phyloP scores from a whole-genome alignment of 2,888 invertebrate species.

The Branchellion lobata region DNA sequence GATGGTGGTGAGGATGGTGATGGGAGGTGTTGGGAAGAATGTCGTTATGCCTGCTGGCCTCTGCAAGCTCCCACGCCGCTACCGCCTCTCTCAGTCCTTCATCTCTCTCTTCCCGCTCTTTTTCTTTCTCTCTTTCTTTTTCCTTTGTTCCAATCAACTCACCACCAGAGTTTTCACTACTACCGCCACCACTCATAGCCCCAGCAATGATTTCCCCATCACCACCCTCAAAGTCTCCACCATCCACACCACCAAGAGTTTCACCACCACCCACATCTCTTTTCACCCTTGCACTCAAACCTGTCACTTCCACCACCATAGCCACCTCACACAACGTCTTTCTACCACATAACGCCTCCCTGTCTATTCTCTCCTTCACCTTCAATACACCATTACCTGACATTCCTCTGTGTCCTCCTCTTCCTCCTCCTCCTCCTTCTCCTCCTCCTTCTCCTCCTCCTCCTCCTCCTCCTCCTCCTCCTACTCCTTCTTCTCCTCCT shows the following conservation, averaged over 20 bases:
- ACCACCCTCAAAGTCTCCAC: not conserved
- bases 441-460: not conserved
- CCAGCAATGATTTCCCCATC: not conserved
- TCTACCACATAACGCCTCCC: constrained; percentile 2
- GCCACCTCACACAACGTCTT: constrained; percentile 10
- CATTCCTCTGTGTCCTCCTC: not conserved
- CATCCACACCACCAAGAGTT: not conserved
- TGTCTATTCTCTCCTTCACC: constrained; percentile 34
- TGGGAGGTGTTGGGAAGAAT: not conserved
- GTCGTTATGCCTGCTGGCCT: no score
- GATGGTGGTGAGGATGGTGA: constrained; percentile 22
- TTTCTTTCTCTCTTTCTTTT: not conserved
- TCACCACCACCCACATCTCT: not conserved
- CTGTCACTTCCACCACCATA: constrained; percentile 31
- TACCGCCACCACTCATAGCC: not conserved
- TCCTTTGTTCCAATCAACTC: not conserved
- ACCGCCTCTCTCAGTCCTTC: no score
- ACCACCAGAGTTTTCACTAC: constrained; percentile 25
- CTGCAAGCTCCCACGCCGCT: no score
- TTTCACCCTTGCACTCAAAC: not conserved
- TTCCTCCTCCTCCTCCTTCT: not conserved
- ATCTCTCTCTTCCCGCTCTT: not conserved
- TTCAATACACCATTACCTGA: constrained; percentile 17
- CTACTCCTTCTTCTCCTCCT: not conserved
- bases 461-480: not conserved